phyloP scores from a whole-genome alignment of 2,797 vertebrate genomes.

The Sebastes oblongus region DNA sequence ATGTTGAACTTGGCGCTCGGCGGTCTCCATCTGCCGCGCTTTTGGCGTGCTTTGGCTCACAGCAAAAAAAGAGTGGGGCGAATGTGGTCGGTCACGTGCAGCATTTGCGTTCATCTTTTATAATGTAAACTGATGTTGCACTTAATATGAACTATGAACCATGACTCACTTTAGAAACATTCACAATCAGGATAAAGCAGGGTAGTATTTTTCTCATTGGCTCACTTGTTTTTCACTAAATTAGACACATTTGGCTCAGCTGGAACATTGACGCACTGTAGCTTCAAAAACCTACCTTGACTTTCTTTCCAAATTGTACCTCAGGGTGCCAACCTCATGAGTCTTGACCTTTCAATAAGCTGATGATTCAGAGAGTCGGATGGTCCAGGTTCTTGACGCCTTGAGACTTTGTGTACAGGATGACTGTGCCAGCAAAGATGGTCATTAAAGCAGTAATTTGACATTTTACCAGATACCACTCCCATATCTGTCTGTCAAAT shows the following conservation, averaged over 20 bases:
- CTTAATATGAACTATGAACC: not conserved
- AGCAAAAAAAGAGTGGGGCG: not conserved
- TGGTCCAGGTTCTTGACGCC: not conserved
- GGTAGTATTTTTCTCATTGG: not conserved
- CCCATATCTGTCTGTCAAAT: not conserved
- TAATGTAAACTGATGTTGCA: not conserved
- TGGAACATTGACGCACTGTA: not conserved
- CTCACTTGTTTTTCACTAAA: not conserved
- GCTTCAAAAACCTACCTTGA: not conserved
- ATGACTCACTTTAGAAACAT: not conserved
- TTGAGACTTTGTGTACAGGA: not conserved
- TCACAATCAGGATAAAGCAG: not conserved
- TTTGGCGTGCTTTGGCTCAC: constrained; percentile 35
- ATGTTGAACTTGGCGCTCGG: constrained; percentile 47
- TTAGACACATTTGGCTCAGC: not conserved
- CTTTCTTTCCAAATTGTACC: not conserved
- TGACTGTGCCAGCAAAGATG: not conserved
- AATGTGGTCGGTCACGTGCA: not conserved
- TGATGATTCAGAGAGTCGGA: constrained; percentile 5
- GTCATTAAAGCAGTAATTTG: not conserved
- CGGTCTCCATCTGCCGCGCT: constrained; percentile 65
- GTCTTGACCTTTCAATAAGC: constrained; percentile 15
- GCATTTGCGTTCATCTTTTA: not conserved
- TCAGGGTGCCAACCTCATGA: not conserved
- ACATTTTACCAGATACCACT: not conserved